Percentiles rank a stretch among this genome's conserved stretches.
Evolutionary conservation across 2,888 invertebrate species (phyloP).

Genomic region (Leptogaster cylindrica): DNA sequence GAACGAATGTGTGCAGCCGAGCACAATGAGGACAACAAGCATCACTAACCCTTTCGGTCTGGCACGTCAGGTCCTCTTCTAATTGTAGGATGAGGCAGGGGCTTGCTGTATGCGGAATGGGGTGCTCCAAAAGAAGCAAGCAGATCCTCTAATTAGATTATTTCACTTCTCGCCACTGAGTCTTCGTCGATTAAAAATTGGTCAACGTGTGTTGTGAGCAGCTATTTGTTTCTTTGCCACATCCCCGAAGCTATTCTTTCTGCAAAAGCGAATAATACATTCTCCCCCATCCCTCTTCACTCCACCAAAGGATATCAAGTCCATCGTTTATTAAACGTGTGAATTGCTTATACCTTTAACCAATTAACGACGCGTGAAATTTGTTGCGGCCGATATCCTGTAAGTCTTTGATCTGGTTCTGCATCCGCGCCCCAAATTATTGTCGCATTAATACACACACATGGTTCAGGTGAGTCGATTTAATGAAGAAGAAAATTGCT

Average conservation of each 20-base stretch:
- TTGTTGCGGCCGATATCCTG: slow-evolving; percentile 43
- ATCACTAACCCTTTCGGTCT: too few relatives aligned
- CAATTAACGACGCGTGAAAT: slow-evolving; percentile 46
- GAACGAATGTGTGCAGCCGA: too few relatives aligned
- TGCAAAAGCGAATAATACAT: background rate
- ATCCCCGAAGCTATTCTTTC: background rate
- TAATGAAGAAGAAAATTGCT: slow-evolving; percentile 38
- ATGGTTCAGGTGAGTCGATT: slow-evolving; percentile 15
- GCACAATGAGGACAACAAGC: too few relatives aligned
- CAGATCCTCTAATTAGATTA: too few relatives aligned
- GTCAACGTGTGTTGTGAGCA: background rate
- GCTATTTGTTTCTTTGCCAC: background rate
- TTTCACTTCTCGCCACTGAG: too few relatives aligned
- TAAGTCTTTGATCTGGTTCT: slow-evolving; percentile 43
- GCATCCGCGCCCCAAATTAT: slow-evolving; percentile 44
- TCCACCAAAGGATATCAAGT: slow-evolving; percentile 13
- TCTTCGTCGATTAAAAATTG: too few relatives aligned
- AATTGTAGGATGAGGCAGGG: too few relatives aligned
- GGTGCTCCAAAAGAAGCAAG: too few relatives aligned
- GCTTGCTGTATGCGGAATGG: too few relatives aligned
- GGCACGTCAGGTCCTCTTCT: too few relatives aligned
- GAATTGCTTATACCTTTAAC: slow-evolving; percentile 42
- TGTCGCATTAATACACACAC: slow-evolving; percentile 41
- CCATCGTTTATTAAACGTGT: slow-evolving; percentile 37
- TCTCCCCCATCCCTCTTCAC: too few relatives aligned